Evolutionary conservation across 2,113 vertebrate genomes (phyloP).

Genomic region (Nansenia antarctica): DNA sequence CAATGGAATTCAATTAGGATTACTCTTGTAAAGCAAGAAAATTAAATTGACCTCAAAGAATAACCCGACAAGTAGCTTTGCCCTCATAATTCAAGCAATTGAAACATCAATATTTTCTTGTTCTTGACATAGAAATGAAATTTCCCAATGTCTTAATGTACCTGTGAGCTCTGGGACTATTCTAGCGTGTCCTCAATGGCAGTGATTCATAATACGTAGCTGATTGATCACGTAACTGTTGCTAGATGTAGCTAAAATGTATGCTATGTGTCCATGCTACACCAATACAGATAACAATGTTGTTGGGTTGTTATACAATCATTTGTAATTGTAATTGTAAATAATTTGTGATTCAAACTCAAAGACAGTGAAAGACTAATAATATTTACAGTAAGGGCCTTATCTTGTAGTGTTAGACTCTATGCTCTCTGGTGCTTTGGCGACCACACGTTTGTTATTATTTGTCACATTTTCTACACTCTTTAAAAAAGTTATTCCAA

Average conservation of each 20-base stretch:
- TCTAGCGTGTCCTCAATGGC: not conserved
- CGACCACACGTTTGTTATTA: no score
- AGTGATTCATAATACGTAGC: no score
- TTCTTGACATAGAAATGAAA: conserved; percentile 30
- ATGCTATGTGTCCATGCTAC: not conserved
- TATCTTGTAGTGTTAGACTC: no score
- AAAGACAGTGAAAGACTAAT: no score
- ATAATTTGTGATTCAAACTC: no score
- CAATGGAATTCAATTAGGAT: conserved; percentile 61
- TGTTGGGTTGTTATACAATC: no score
- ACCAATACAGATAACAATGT: no score
- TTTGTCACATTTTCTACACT: no score
- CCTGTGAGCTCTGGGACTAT: not conserved
- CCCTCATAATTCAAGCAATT: conserved; percentile 29
- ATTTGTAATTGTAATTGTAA: no score
- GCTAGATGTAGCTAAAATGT: not conserved
- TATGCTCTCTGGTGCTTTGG: no score
- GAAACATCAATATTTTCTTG: conserved; percentile 36
- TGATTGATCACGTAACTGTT: not conserved
- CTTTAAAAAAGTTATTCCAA: no score
- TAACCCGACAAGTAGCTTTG: conserved; percentile 22
- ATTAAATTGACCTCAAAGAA: conserved; percentile 48
- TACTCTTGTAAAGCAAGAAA: conserved; percentile 45
- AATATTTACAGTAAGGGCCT: no score
- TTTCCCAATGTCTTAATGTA: conserved; percentile 21